A percentile compares a stretch with the other conserved stretches of the same genome.
Conservation (phyloP, 2,113 vertebrate species). For the Chauna torquata region DNA sequence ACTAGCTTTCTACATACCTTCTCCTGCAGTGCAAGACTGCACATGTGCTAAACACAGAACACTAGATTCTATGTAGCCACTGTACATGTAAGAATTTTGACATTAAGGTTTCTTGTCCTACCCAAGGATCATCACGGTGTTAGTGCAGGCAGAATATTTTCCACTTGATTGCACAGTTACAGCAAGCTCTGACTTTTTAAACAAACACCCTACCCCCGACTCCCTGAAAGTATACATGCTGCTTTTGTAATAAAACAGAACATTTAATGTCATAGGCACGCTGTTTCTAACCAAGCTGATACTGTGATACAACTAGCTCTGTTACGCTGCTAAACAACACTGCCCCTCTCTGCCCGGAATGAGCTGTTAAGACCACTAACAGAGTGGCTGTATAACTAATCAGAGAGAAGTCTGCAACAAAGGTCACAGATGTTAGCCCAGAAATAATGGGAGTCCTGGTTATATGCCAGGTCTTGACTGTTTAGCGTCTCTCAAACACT, state of each 20-base stretch:
- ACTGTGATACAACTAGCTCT: not conserved
- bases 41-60: not conserved
- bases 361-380: not conserved
- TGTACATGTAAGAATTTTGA: not conserved
- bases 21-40: not conserved
- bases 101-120: not conserved
- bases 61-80: not conserved
- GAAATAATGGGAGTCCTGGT: constrained; percentile 16
- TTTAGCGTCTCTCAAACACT: not conserved
- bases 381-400: constrained; percentile 25
- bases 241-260: constrained; percentile 13
- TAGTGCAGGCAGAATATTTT: constrained; percentile 20
- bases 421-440: constrained; percentile 23
- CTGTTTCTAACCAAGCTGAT: not conserved
- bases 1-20: not conserved
- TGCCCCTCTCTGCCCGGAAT: not conserved
- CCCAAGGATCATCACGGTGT: not conserved
- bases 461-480: not conserved
- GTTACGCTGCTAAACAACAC: not conserved
- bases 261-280: not conserved
- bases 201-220: not conserved
- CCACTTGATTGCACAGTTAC: constrained; percentile 3
- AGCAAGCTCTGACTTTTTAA: not conserved
- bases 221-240: not conserved
- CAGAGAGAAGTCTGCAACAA: not conserved